Evolutionary conservation across 2,888 invertebrate genomes (phyloP).

Genomic region (Conops quadrifasciatus): DNA sequence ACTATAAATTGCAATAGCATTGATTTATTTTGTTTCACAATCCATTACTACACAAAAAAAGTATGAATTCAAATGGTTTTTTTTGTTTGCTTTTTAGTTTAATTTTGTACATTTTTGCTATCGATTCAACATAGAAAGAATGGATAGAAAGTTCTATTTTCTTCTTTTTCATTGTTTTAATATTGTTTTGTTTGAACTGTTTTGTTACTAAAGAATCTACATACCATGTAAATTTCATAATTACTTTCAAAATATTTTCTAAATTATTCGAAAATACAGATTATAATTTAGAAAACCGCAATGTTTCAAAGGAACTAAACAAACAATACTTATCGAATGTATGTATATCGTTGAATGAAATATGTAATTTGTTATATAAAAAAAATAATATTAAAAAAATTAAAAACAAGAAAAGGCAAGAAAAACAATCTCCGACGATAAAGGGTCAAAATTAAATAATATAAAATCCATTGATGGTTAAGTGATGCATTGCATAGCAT

Average conservation of each 20-base stretch:
- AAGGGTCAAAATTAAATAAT: too few species aligned
- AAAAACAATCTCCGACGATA: too few species aligned
- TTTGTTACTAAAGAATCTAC: not conserved
- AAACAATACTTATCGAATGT: constrained; percentile 39
- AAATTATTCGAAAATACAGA: too few species aligned
- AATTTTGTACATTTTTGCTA: not conserved
- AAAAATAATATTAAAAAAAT: constrained; percentile 12
- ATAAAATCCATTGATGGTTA: too few species aligned
- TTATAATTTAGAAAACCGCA: constrained; percentile 5
- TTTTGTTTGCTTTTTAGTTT: constrained; percentile 16
- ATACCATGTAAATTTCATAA: too few species aligned
- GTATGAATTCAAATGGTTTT: not conserved
- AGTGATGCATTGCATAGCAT: too few species aligned
- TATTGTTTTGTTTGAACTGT: not conserved
- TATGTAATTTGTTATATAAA: constrained; percentile 35
- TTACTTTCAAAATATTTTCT: too few species aligned
- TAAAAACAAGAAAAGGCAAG: not conserved
- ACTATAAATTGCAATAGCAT: too few species aligned
- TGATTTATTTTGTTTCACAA: not conserved
- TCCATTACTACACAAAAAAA: not conserved
- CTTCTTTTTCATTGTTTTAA: not conserved
- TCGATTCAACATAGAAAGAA: not conserved
- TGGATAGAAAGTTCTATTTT: not conserved
- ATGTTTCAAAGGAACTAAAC: constrained; percentile 26
- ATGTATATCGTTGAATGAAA: constrained; percentile 38